Base-by-base conservation (phyloP, 2,797 vertebrate species). In the Poecilia picta region DNA sequence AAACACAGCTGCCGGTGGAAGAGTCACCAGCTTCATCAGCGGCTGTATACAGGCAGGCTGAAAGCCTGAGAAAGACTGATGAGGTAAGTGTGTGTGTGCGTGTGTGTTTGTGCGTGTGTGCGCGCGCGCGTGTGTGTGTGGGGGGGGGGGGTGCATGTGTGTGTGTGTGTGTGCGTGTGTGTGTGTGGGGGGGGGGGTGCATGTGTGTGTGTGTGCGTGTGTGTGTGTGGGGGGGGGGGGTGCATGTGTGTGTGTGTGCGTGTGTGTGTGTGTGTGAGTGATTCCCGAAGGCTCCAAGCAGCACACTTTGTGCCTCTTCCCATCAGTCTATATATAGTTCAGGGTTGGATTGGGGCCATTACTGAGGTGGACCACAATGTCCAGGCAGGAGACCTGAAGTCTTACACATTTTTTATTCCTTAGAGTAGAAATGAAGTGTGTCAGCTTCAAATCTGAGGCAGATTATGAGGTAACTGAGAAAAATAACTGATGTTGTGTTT, bases 251-350 rank as follows among this genome's bases (percentile, higher is more conserved):
- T 59, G 68, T 72, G 77, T 72, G 80, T 25, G 77, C 85, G 62
- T 71, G 77, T 72, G 79, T n/a, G 77, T 72, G 80, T n/a, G 77
- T 87, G 20, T 5, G 82, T 82, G 66, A 81, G 72, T 73, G n/a
- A 89, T 87, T 89, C 80, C 80, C 86, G 70, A 81, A 51, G 83
- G 81, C 80, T 81, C 72, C 43, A 59, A 80, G 76, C 81, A 86
- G 87, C 78, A 78, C 74, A 79, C 81, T 55, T 83, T 75, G 73
- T 46, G 51, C 62, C 76, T 74, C 73, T 75, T 49, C 16, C 81
- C 68, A 74, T 83, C 76, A 41, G 79, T 46, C 82, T 91, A 93
- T 89, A 92, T 90, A 88, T 93, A 91, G 82, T 57, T 6, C 49
- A 62, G 28, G 25, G 59, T 28, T 66, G 43, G 66, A 79, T 47